Evolutionary conservation across 2,797 vertebrate genomes (phyloP).

Genomic region (Sebastes dallii): DNA sequence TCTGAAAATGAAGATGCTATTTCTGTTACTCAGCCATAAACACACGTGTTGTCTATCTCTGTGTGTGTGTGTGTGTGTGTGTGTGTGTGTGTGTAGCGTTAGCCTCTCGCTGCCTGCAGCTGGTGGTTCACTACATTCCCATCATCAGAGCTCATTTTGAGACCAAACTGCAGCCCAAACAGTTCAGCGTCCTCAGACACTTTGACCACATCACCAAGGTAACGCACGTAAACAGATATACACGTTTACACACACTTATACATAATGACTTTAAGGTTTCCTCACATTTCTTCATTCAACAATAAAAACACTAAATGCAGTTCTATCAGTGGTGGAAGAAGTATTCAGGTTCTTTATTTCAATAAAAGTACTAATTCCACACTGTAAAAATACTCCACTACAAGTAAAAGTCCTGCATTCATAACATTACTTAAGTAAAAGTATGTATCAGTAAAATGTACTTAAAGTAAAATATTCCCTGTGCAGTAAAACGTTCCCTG

Average conservation of each 20-base stretch:
- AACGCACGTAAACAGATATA: conserved; percentile 3
- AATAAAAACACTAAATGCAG: too few relatives aligned
- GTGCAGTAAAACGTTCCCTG: too few relatives aligned
- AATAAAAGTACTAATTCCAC: too few relatives aligned
- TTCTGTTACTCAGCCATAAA: neutral
- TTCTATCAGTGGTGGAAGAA: neutral
- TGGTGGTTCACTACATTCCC: conserved; percentile 97
- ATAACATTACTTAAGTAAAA: too few relatives aligned
- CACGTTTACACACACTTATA: neutral
- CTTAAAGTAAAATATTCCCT: too few relatives aligned
- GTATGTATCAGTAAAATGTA: too few relatives aligned
- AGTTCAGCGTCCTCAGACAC: conserved; percentile 93
- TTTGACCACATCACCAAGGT: conserved; percentile 99
- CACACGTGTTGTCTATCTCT: neutral
- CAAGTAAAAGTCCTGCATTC: too few relatives aligned
- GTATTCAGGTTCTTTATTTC: too few relatives aligned
- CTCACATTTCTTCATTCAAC: too few relatives aligned
- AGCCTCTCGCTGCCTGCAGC: conserved; percentile 95
- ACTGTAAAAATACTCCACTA: too few relatives aligned
- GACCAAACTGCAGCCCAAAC: conserved; percentile 93
- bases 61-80: too few relatives aligned
- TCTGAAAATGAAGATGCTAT: neutral
- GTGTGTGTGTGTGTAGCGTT: conserved; percentile 81
- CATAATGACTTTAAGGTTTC: too few relatives aligned
- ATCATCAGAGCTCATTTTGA: conserved; percentile 94